Evolutionary conservation across 1,140 invertebrate species (phyloP).

Genomic region (Atta colombica): DNA sequence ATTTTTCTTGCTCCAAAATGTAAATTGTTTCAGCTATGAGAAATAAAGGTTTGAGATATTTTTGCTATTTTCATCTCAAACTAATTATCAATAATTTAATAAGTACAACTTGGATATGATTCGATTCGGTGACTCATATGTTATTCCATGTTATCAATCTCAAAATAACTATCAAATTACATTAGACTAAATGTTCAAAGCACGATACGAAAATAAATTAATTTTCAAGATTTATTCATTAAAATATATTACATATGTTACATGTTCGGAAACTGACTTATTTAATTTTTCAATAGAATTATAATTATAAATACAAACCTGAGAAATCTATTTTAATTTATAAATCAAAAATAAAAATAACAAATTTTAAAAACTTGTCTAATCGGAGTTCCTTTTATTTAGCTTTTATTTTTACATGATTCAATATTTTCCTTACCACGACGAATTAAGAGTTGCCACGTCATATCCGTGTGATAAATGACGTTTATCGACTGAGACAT

Average conservation of each 20-base stretch:
- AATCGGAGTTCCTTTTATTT: not conserved
- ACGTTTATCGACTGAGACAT: conserved; percentile 26
- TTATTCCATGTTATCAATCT: no score
- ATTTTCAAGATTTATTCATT: not conserved
- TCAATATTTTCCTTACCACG: not conserved
- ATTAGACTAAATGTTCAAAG: not conserved
- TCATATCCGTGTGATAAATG: conserved; percentile 58
- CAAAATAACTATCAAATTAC: not conserved
- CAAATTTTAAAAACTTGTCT: not conserved
- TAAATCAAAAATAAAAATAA: not conserved
- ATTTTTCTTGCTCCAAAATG: no score
- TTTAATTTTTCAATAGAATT: not conserved
- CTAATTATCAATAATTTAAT: no score
- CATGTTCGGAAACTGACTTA: not conserved
- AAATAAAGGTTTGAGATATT: no score
- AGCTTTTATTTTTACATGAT: conserved; percentile 8
- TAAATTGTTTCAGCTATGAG: no score
- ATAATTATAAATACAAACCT: not conserved
- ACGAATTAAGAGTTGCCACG: conserved; percentile 18
- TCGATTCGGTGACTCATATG: no score
- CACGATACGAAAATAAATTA: no score
- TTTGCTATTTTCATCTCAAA: no score
- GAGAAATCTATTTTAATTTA: conserved; percentile 7
- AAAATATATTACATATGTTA: not conserved
- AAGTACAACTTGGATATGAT: no score